A percentile compares a stretch with the other conserved stretches of the same genome.
phyloP scores from a whole-genome alignment of 2,113 vertebrate species.

The Pan troglodytes region NHGRI_mPanTro3-v2.1_pri NC_072401.2:156621501-156622000 shows the following conservation, averaged over 20 bases:
- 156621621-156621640: not conserved
- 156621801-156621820: not conserved
- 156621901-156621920: not conserved
- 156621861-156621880: not conserved
- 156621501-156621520: not conserved
- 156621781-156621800: not conserved
- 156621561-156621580: not conserved
- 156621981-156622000: not conserved
- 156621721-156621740: not conserved
- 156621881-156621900: not conserved
- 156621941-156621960: not conserved
- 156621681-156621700: not conserved
- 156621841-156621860: not conserved
- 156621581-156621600: not conserved
- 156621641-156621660: not conserved
- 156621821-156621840: not conserved
- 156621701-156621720: not conserved
- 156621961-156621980: not conserved
- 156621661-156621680: not conserved
- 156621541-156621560: not conserved
- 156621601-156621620: not conserved
- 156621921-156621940: not conserved
- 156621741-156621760: not conserved
- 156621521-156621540: not conserved
- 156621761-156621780: constrained; percentile 4